These are phyloP conservation scores for Chloroceryle amazona DNA, from an alignment of 2,797 vertebrate genomes.

Conservation along the genomic window DNA sequence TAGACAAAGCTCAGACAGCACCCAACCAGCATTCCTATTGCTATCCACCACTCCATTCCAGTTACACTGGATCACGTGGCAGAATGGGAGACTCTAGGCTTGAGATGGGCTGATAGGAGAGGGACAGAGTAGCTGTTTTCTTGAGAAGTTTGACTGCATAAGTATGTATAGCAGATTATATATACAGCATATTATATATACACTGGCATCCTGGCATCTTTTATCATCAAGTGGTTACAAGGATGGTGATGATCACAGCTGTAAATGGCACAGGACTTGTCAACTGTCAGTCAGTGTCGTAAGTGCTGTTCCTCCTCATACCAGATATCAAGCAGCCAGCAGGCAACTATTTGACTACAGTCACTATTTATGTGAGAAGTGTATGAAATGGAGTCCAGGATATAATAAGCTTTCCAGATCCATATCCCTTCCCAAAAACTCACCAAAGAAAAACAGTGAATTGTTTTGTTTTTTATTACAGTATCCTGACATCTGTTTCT, in stretches of 20 bases:
- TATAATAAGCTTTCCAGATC: neutral
- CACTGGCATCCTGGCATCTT: too few species aligned
- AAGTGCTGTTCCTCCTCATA: neutral
- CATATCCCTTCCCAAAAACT: neutral
- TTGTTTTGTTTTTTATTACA: neutral
- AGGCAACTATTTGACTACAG: neutral
- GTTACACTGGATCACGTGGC: fast-evolving
- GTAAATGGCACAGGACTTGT: neutral
- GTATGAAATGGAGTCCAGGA: neutral
- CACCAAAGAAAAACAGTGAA: neutral
- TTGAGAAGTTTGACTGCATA: fast-evolving
- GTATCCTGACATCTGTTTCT: neutral
- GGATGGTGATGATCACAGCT: fast-evolving
- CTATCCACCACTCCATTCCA: neutral
- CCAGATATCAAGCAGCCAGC: neutral
- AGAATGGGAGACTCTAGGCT: fast-evolving
- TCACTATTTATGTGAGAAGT: neutral
- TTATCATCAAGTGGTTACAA: fast-evolving
- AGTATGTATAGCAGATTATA: fast-evolving
- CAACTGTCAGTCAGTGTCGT: neutral
- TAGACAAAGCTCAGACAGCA: neutral
- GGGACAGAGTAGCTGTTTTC: neutral
- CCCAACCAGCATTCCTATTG: fast-evolving
- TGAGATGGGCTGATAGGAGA: neutral
- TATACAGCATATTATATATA: too few species aligned